Evolutionary conservation across 2,113 vertebrate genomes (phyloP), one percentile per base, ranked within the genome.

Genomic region (Seriola aureovittata): DNA sequence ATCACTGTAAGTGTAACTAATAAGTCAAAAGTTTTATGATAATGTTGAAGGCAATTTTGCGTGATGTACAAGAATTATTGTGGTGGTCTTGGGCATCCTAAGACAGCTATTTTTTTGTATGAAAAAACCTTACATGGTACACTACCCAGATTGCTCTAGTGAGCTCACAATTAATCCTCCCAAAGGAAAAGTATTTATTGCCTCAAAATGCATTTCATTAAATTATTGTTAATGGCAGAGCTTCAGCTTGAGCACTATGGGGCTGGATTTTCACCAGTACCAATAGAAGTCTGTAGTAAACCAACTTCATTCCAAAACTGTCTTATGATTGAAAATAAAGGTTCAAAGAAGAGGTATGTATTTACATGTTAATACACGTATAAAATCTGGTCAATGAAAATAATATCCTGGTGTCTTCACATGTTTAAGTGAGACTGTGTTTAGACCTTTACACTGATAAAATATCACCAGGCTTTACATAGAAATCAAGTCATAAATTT

Each of bases 401-500:
- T 36, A 38, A n/a, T 21, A n/a, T 52, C 6, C 42, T 16, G 1
- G 4, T 42, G 13, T 60, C 11, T 59, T 52, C 11, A 73, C 54
- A 60, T 42, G 32, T 68, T 40, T 19, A 7, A 65, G 73, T 64
- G 29, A n/a, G 29, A 34, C 23, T 17, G 75, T 55, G 40, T 42
- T 21, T 34, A 58, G 69, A 67, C 68, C 17, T 67, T 65, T 50
- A 72, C 29, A 23, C 57, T 32, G 50, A 29, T 63, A n/a, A 74
- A 60, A 54, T 67, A 72, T 63, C 1, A 0, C 55, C 64, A 55
- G 57, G 65, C 73, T 71, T 81, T 68, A 78, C 44, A 68, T 64
- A n/a, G 42, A 77, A 76, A 85, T 77, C 32, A 44, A 48, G 67
- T 66, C 19, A 5, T 84, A 79, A 65, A 85, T 75, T 17, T 79